Conservation (phyloP, 2,888 invertebrate genomes). For the Catotricha subobsoleta region DNA sequence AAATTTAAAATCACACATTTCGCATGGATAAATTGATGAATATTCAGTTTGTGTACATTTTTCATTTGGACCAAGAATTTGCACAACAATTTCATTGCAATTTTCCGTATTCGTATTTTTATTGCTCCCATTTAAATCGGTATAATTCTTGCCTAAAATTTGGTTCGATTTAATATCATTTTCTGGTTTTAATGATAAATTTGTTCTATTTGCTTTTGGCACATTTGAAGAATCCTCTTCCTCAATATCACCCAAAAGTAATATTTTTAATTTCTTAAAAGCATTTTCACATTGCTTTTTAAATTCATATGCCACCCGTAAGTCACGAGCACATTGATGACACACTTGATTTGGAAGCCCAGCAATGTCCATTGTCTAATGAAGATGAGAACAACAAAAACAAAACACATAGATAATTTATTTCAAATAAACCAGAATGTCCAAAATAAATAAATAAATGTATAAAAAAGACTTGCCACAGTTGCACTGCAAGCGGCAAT, state of each 20-base stretch:
- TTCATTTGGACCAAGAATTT: not conserved
- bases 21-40: slow-evolving; percentile 20
- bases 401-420: not conserved
- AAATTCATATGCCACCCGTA: slow-evolving; percentile 22
- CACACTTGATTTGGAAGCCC: slow-evolving; percentile 28
- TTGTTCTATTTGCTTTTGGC: not conserved
- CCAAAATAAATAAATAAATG: not conserved
- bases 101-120: not conserved
- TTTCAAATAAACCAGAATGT: not conserved
- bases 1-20: slow-evolving; percentile 23
- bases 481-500: slow-evolving; percentile 22
- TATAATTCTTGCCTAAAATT: not conserved
- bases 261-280: slow-evolving; percentile 19
- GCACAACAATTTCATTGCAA: not conserved
- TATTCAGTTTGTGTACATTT: slow-evolving; percentile 22
- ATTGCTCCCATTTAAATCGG: not conserved
- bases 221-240: not conserved
- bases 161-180: not conserved
- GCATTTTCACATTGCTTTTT: slow-evolving; percentile 24
- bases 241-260: slow-evolving; percentile 13
- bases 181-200: not conserved
- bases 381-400: not conserved
- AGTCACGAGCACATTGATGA: slow-evolving; percentile 18
- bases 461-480: slow-evolving; percentile 12
- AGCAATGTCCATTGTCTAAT: slow-evolving; percentile 27